Evolutionary conservation across 2,888 invertebrate species (phyloP).

Genomic region (Acronicta alni): DNA sequence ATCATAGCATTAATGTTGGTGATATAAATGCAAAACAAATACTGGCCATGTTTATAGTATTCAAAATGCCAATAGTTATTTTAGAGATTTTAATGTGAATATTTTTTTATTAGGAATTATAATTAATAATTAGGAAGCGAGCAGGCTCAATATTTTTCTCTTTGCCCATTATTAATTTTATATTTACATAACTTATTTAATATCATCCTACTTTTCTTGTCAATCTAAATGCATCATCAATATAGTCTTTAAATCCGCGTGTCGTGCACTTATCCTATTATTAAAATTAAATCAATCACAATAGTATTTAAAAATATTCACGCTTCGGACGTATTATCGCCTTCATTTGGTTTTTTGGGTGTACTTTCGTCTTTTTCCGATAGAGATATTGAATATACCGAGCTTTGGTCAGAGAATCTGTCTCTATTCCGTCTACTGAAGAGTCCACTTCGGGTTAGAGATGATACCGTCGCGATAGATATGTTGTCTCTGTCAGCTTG

Average conservation of each 20-base stretch:
- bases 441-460: slow-evolving; percentile 79
- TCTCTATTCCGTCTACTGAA: slow-evolving; percentile 81
- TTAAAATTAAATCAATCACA: slow-evolving; percentile 49
- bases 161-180: slow-evolving; percentile 3
- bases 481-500: slow-evolving; percentile 86
- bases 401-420: slow-evolving; percentile 83
- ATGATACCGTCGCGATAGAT: slow-evolving; percentile 81
- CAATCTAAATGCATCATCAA: slow-evolving; percentile 6
- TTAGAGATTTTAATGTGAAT: slow-evolving; percentile 9
- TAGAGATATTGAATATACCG: slow-evolving; percentile 84
- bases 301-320: slow-evolving; percentile 58
- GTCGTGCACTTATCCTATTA: slow-evolving; percentile 57
- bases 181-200: slow-evolving; percentile 40
- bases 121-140: background rate
- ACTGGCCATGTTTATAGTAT: slow-evolving; percentile 46
- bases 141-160: slow-evolving; percentile 1
- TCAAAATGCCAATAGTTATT: slow-evolving; percentile 23
- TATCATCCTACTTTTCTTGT: slow-evolving; percentile 11
- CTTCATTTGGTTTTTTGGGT: slow-evolving; percentile 74
- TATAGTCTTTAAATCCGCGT: slow-evolving; percentile 9
- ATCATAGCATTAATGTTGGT: slow-evolving; percentile 58
- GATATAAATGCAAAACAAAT: slow-evolving; percentile 49
- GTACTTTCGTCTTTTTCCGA: slow-evolving; percentile 83
- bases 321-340: slow-evolving; percentile 87
- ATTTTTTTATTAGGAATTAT: background rate